These are phyloP conservation scores for Acestrorhynchus altus DNA, from an alignment of 2,797 vertebrate species.

Conservation along the genomic window DNA sequence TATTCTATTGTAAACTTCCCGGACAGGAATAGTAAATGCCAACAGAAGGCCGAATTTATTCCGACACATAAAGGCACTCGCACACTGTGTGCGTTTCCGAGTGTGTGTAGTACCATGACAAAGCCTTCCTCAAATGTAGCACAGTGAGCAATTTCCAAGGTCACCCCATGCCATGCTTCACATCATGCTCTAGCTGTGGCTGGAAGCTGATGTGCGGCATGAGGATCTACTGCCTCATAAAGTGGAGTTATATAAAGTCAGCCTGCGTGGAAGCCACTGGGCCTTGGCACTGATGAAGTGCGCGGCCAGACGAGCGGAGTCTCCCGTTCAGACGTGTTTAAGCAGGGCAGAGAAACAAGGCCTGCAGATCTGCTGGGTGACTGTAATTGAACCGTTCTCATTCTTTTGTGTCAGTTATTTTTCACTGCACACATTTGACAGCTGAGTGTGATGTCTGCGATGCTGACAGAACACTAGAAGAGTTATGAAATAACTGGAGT, in stretches of 20 bases:
- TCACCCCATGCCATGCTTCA: constrained; percentile 50
- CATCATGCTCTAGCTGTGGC: constrained; percentile 47
- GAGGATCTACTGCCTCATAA: constrained; percentile 54
- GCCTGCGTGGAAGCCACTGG: constrained; percentile 44
- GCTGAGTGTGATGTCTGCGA: not conserved
- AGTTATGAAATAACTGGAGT: too few species aligned
- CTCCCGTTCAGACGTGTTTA: constrained; percentile 5
- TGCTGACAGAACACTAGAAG: not conserved
- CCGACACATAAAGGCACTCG: constrained; percentile 23
- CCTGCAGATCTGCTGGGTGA: not conserved
- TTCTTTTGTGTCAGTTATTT: not conserved
- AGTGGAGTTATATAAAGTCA: constrained; percentile 61
- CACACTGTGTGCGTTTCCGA: not conserved
- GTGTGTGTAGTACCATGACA: constrained; percentile 17
- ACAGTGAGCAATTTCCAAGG: constrained; percentile 56
- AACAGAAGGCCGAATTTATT: constrained; percentile 14
- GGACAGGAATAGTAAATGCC: constrained; percentile 28
- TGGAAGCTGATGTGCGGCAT: constrained; percentile 45
- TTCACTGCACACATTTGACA: not conserved
- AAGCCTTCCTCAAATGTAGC: constrained; percentile 12
- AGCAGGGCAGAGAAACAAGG: not conserved
- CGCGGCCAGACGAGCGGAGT: constrained; percentile 12
- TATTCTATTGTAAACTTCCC: constrained; percentile 35
- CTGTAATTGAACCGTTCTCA: not conserved
- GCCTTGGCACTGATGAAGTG: constrained; percentile 35